These are phyloP conservation scores for Mus pahari DNA, from an alignment of 2,113 vertebrate genomes.

Conservation along the genomic window DNA sequence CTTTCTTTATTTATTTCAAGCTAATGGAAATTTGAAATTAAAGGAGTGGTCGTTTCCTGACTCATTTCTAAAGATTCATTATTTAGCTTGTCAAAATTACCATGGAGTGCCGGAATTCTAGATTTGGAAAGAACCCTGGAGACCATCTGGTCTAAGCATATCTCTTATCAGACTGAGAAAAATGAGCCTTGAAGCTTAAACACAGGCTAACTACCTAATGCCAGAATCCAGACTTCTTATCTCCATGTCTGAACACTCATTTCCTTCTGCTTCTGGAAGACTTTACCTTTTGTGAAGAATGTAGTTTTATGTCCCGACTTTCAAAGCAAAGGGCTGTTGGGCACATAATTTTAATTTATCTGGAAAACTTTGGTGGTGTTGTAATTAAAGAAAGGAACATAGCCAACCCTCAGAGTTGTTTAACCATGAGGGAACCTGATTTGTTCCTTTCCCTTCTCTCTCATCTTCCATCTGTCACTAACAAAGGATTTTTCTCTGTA, in stretches of 20 bases:
- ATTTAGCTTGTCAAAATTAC: conserved; percentile 39
- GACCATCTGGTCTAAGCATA: conserved; percentile 21
- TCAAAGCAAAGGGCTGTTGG: neutral
- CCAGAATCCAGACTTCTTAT: neutral
- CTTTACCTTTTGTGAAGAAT: neutral
- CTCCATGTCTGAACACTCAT: neutral
- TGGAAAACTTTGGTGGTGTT: neutral
- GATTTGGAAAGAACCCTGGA: conserved; percentile 23
- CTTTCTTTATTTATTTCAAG: conserved; percentile 51
- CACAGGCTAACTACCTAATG: neutral
- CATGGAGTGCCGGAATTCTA: neutral
- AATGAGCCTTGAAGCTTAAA: conserved; percentile 2
- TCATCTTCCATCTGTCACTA: neutral
- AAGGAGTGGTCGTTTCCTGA: conserved; percentile 48
- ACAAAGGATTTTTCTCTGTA: neutral
- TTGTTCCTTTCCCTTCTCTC: neutral
- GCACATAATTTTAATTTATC: neutral
- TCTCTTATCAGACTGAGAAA: conserved; percentile 39
- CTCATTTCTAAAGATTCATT: conserved; percentile 53
- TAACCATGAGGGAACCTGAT: neutral
- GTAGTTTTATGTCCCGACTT: conserved; percentile 9
- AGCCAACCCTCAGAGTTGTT: neutral
- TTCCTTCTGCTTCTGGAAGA: neutral
- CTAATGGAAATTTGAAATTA: conserved; percentile 58
- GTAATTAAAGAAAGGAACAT: neutral